Evolutionary conservation across 2,888 invertebrate genomes (phyloP), one percentile per base, ranked within the genome.

Genomic region (Drosophila testacea): DNA sequence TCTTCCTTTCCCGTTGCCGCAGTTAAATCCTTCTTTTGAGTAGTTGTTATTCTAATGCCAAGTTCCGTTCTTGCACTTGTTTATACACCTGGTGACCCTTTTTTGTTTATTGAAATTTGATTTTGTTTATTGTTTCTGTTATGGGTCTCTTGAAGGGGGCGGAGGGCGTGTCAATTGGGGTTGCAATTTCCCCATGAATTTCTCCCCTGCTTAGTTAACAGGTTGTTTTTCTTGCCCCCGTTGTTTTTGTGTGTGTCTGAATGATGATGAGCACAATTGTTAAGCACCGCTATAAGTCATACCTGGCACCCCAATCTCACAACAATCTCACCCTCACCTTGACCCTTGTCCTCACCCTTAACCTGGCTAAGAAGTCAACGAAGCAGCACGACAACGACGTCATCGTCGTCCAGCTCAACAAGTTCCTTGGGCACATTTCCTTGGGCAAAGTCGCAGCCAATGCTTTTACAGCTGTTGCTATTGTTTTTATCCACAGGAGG

Each of bases 41-140:
- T 47, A 52, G 42, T 62, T 55, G 41, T 62, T 62, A n/a, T 60
- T 50, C 46, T 51, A 47, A 54, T 34, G 38, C 28, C 55, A 27
- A 62, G 42, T 34, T 52, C 3, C 6, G 16, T 6, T 28, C 27
- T 9, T 51, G 39, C 48, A 61, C 48, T 69, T 84, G 79, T 87
- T 85, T 88, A 56, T 78, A 71, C 88, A 85, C 85, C 85, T 79
- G 83, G 56, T 81, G 74, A 83, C 67, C 79, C 75, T 62, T 76
- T 77, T 69, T 69, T 66, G 81, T 76, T 86, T 69, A 79, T 77
- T 68, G 69, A 78, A 77, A 81, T 83, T 85, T 85, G 83, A 85
- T 85, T 85, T 81, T 82, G 79, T 83, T 83, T 79, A 56, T 56
- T 56, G 34, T 56, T 56, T 10, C 13, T 34, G 44, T 27, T 54